A percentile compares a stretch with the other conserved stretches of the same genome.
Evolutionary conservation across 2,797 vertebrate genomes (phyloP).

Genomic region (Muscicapa striata): DNA sequence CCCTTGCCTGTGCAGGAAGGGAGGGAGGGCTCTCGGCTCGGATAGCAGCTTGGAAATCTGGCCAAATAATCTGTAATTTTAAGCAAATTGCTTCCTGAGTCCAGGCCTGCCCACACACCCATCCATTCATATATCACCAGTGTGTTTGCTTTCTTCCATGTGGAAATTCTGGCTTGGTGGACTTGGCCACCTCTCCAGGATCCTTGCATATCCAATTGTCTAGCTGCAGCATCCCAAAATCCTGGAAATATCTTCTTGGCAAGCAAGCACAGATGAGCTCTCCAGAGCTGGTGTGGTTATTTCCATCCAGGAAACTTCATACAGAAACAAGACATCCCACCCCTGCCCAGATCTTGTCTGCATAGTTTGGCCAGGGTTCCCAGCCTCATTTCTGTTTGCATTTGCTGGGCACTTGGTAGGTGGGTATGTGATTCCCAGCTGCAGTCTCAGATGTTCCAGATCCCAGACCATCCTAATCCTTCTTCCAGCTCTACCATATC

Average conservation of each 20-base stretch:
- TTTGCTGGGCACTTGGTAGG: neutral
- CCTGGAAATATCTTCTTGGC: constrained; percentile 60
- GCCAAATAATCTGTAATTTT: constrained; percentile 17
- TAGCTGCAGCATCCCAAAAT: constrained; percentile 43
- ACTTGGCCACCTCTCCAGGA: constrained; percentile 37
- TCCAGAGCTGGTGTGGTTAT: neutral
- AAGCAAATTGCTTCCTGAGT: neutral
- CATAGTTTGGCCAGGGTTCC: neutral
- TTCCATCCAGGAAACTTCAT: constrained; percentile 39
- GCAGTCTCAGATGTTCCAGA: neutral
- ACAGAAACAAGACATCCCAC: neutral
- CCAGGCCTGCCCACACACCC: constrained; percentile 6
- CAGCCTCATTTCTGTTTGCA: neutral
- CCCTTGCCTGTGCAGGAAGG: accelerated
- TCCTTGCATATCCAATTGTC: constrained; percentile 21
- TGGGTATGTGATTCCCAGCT: neutral
- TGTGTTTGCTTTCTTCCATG: constrained; percentile 14
- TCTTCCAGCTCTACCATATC: neutral
- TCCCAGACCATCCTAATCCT: neutral
- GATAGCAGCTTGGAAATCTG: neutral
- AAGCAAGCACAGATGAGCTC: constrained; percentile 5
- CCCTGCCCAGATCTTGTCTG: neutral
- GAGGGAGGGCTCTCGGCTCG: neutral
- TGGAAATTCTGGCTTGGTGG: constrained; percentile 34
- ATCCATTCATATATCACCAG: neutral